Base-by-base conservation (phyloP, 2,113 vertebrate genomes). In the Gobius niger region DNA sequence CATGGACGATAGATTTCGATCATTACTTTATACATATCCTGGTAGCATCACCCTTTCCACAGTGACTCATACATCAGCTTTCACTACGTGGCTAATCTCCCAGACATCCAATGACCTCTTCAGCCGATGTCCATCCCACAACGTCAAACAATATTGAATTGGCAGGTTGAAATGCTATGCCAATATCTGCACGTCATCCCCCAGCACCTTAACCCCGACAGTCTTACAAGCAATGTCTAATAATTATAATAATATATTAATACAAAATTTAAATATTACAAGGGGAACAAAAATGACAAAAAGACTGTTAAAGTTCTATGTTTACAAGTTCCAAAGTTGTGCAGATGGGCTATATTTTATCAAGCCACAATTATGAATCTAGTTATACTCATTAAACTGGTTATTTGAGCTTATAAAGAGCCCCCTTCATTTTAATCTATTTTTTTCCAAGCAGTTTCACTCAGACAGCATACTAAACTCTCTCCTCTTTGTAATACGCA, bases 401-500 rank as follows among this genome's bases (percentile, higher is more conserved):
- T 57, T 34, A 47, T 52, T 44, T 46, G 69, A 65, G 52, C 61
- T 57, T 77, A 54, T 85, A 73, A 83, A 87, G 73, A 60, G 62
- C 65, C 64, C 71, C 68, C 68, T 84, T 89, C 72, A 88, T 76
- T 59, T 61, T 51, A 34, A 0, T 82, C 77, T 79, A 53, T 69
- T 63, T 76, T 34, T 81, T 67, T 70, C 68, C 47, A 56, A 49
- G 59, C 68, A 83, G 68, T 67, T 63, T 54, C 68, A 50, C 11
- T 47, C 60, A 51, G 63, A 61, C 42, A 69, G 81, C 74, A 88
- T 83, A 80, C 76, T 86, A 88, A 85, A 82, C 68, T 68, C 73
- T 59, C 61, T 75, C 49, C 68, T 76, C 75, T 56, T 65, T 75
- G 52, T 78, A 72, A 41, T 59, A 60, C 47, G 19, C 46, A 56